These are phyloP conservation scores for Phymanthus crucifer DNA, from an alignment of 92 coral and sea anemone genomes.

Conservation along the genomic window DNA sequence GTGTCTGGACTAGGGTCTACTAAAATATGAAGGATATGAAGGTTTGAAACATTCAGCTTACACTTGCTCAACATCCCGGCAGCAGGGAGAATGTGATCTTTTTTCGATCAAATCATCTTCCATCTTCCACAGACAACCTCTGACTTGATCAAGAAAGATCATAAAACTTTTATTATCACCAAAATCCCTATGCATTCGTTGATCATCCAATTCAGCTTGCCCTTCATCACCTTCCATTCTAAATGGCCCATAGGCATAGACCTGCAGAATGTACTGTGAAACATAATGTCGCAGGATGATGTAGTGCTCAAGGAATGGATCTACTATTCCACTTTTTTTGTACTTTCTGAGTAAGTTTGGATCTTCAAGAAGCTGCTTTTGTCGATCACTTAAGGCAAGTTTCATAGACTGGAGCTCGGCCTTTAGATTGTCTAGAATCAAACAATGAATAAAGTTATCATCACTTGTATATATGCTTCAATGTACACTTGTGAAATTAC, in stretches of 20 bases:
- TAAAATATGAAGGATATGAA: not conserved
- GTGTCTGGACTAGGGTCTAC: too few species aligned
- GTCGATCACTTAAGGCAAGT: conserved; percentile 48
- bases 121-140: conserved; percentile 76
- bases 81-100: conserved; percentile 38
- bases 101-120: conserved; percentile 64
- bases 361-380: conserved; percentile 41
- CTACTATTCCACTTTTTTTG: conserved; percentile 10
- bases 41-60: not conserved
- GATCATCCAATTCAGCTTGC: conserved; percentile 31
- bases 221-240: conserved; percentile 38
- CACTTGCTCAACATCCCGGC: conserved; percentile 8
- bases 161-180: conserved; percentile 51
- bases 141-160: conserved; percentile 65
- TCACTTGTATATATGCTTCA: not conserved
- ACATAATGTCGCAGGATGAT: conserved; percentile 75
- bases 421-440: conserved; percentile 53
- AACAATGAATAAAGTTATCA: not conserved
- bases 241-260: conserved; percentile 89
- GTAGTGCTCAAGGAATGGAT: conserved; percentile 63
- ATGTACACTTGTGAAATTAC: too few species aligned
- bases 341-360: conserved; percentile 38
- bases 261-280: conserved; percentile 76
- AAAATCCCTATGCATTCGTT: conserved; percentile 77
- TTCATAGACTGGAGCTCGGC: conserved; percentile 57